Percentiles rank a stretch among this genome's conserved stretches.
Evolutionary conservation across 2,888 invertebrate genomes (phyloP).

Genomic region (Tryphoninae sp.): DNA sequence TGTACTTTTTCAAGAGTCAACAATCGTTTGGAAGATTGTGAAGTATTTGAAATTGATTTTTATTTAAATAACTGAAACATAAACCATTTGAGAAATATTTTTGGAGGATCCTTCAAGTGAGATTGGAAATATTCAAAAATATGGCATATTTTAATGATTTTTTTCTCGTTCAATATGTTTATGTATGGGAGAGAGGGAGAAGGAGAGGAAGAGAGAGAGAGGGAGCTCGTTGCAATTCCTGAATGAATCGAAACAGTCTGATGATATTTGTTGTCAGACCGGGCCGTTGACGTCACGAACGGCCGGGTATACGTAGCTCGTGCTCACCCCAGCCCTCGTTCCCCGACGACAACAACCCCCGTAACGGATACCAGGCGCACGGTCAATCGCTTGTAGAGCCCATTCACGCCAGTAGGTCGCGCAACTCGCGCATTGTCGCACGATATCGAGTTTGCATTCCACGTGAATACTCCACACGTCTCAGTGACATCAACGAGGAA

Average conservation of each 20-base stretch:
- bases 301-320: slow-evolving; percentile 13
- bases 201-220: not conserved
- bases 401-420: slow-evolving; percentile 62
- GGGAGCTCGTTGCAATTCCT: not conserved
- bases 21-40: not conserved
- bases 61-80: no score
- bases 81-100: not conserved
- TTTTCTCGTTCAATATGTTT: not conserved
- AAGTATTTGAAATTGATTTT: no score
- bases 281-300: slow-evolving; percentile 51
- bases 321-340: slow-evolving; percentile 3
- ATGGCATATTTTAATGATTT: no score
- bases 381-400: slow-evolving; percentile 58
- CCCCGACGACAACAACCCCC: slow-evolving; percentile 6
- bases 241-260: slow-evolving; percentile 52
- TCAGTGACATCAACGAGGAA: slow-evolving; percentile 18
- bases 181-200: not conserved
- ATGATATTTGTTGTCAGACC: slow-evolving; percentile 47
- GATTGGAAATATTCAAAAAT: no score
- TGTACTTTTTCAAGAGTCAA: not conserved
- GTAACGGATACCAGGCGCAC: slow-evolving; percentile 31
- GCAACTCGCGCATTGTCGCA: slow-evolving; percentile 53
- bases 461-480: slow-evolving; percentile 43
- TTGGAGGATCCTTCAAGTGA: not conserved
- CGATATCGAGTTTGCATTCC: slow-evolving; percentile 53